Evolutionary conservation across 2,797 vertebrate genomes (phyloP), one percentile per base, ranked within the genome.

Genomic region (Garrulus glandarius): DNA sequence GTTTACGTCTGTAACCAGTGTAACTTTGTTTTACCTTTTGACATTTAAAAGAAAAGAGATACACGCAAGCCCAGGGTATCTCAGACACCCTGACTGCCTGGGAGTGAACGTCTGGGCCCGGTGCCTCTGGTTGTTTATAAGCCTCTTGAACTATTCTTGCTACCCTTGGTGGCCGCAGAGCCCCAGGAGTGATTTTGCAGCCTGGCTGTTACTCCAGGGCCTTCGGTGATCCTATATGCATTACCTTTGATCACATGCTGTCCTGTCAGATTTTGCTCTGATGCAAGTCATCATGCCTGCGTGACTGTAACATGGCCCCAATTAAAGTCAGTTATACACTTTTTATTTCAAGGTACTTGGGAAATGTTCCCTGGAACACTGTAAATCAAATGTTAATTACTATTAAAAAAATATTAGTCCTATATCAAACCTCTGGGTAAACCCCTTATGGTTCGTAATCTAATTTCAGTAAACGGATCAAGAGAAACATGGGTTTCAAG

Each of bases 311-410:
- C 94, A 92, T 89, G 92, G 96, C 95, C 96, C 93, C 93, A 96
- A 67, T 97, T 96, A 96, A 96, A 96, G 94, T 87, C 88, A 79
- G 44, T 96, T 93, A 92, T 89, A 95, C 88, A 72, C 90, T 95
- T 94, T 94, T 96, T 96, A 95, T 97, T 98, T 97, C 96, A 97
- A 89, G 83, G 77, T 83, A 96, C 90, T 97, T 97, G 96, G 95
- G 94, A 97, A 97, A 96, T 89, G 89, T 97, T 97, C 96, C 94
- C 83, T 97, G 89, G 88, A 96, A 94, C 84, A 43, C 96, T 89
- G 96, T 97, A 97, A 97, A 97, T 97, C 97, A 97, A 97, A 98
- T 97, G 89, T 96, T 97, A 97, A 98, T 98, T 97, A 96, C 94
- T 95, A 84, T 95, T 96, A 96, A 97, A 95, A 96, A 96, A 97